These are phyloP conservation scores for Coenonympha glycerion DNA, from an alignment of 2,888 invertebrate genomes.

Conservation along the genomic window DNA sequence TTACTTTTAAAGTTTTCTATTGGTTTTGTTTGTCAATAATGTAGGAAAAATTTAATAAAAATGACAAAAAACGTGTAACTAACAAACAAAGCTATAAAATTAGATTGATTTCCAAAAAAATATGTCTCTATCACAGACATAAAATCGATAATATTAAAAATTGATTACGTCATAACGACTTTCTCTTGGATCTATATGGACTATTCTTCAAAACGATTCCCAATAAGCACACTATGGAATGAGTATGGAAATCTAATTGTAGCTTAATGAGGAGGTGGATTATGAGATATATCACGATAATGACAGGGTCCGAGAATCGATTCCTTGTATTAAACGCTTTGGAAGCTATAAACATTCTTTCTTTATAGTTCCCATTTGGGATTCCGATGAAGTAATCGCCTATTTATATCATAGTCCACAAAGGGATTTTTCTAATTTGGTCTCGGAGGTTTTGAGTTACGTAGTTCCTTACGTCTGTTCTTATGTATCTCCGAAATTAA, in stretches of 20 bases:
- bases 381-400: slow-evolving; percentile 11
- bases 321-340: slow-evolving; percentile 12
- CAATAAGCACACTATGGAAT: slow-evolving; percentile 11
- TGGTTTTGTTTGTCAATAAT: no score
- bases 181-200: slow-evolving; percentile 16
- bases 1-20: no score
- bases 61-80: no score
- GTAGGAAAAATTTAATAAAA: no score
- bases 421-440: slow-evolving; percentile 10
- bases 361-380: slow-evolving; percentile 14
- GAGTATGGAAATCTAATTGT: slow-evolving; percentile 20
- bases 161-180: slow-evolving; percentile 19
- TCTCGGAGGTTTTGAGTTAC: not conserved
- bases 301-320: slow-evolving; percentile 12
- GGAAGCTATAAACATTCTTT: slow-evolving; percentile 15
- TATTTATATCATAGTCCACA: slow-evolving; percentile 8
- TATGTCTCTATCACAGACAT: slow-evolving; percentile 5
- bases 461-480: not conserved
- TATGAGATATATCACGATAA: slow-evolving; percentile 26
- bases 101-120: slow-evolving; percentile 6
- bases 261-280: slow-evolving; percentile 27
- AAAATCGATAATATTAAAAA: slow-evolving; percentile 12
- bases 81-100: not conserved
- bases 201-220: slow-evolving; percentile 16
- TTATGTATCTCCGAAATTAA: not conserved